A percentile compares a stretch with the other conserved stretches of the same genome.
These are phyloP conservation scores for Aphelinus atriplicis DNA, from an alignment of 1,140 invertebrate genomes.

Conservation along the genomic window DNA sequence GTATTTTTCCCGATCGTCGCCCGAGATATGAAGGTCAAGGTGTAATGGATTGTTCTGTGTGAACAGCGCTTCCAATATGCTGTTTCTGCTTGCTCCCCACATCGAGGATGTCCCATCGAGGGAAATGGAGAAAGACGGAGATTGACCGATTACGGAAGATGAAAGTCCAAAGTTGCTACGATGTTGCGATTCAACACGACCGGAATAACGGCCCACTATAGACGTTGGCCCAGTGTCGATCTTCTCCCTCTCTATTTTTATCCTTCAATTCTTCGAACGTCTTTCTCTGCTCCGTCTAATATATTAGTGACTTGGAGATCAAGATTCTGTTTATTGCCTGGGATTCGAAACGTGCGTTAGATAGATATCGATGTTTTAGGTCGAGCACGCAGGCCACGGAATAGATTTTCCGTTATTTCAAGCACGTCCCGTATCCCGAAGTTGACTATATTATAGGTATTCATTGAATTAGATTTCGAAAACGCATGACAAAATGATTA, in stretches of 20 bases:
- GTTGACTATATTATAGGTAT: background rate
- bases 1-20: slow-evolving; percentile 54
- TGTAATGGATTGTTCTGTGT: slow-evolving; percentile 57
- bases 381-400: background rate
- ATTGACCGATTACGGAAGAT: slow-evolving; percentile 58
- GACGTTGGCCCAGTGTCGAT: slow-evolving; percentile 42
- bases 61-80: slow-evolving; percentile 35
- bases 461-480: background rate
- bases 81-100: background rate
- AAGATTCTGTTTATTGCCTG: slow-evolving; percentile 34
- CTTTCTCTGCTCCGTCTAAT: slow-evolving; percentile 28
- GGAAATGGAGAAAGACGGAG: slow-evolving; percentile 46
- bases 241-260: slow-evolving; percentile 1
- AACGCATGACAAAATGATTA: background rate
- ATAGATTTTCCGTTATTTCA: slow-evolving; percentile 22
- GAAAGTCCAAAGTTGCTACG: slow-evolving; percentile 52
- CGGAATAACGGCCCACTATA: slow-evolving; percentile 47
- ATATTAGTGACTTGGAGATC: slow-evolving; percentile 22
- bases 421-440: background rate
- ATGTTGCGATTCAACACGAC: slow-evolving; percentile 54
- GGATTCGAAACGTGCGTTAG: slow-evolving; percentile 23
- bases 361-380: slow-evolving; percentile 22
- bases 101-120: background rate
- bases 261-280: slow-evolving; percentile 47
- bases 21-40: slow-evolving; percentile 52